Conservation (phyloP, 2,888 invertebrate genomes). For the Taphrorychus bicolor region DNA sequence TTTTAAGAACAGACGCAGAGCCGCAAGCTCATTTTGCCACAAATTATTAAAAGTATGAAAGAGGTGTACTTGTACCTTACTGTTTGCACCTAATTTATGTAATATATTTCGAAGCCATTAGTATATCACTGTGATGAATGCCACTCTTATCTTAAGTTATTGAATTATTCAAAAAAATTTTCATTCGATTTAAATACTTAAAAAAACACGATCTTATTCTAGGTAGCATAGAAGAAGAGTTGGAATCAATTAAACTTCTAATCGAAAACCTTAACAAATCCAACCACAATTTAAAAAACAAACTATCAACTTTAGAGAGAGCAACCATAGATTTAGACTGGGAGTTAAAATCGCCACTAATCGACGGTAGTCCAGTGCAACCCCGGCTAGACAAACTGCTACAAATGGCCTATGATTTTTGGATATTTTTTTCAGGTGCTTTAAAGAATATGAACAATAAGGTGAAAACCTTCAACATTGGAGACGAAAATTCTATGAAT, state of each 20-base stretch:
- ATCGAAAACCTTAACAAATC: slow-evolving; percentile 46
- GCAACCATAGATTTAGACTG: slow-evolving; percentile 52
- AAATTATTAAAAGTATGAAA: too few species aligned
- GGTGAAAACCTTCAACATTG: slow-evolving; percentile 48
- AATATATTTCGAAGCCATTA: too few species aligned
- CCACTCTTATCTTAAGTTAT: too few species aligned
- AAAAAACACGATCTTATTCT: not conserved
- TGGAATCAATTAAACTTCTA: slow-evolving; percentile 16
- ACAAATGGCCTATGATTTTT: slow-evolving; percentile 50
- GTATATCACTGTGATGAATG: too few species aligned
- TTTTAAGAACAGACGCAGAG: too few species aligned
- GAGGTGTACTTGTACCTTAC: too few species aligned
- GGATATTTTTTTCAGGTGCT: slow-evolving; percentile 48
- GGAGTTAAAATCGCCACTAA: slow-evolving; percentile 47
- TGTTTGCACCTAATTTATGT: too few species aligned
- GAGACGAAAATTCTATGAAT: slow-evolving; percentile 47
- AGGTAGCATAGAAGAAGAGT: slow-evolving; percentile 56
- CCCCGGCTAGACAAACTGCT: slow-evolving; percentile 53
- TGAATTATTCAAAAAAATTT: too few species aligned
- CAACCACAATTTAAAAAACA: slow-evolving; percentile 53
- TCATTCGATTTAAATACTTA: too few species aligned
- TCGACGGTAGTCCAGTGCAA: slow-evolving; percentile 54
- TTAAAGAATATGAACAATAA: slow-evolving; percentile 48
- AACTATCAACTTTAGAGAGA: slow-evolving; percentile 49
- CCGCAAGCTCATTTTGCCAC: too few species aligned